A percentile compares a stretch with the other conserved stretches of the same genome.
phyloP scores from a whole-genome alignment of 2,113 vertebrate genomes.

The Mellivora capensis region DNA sequence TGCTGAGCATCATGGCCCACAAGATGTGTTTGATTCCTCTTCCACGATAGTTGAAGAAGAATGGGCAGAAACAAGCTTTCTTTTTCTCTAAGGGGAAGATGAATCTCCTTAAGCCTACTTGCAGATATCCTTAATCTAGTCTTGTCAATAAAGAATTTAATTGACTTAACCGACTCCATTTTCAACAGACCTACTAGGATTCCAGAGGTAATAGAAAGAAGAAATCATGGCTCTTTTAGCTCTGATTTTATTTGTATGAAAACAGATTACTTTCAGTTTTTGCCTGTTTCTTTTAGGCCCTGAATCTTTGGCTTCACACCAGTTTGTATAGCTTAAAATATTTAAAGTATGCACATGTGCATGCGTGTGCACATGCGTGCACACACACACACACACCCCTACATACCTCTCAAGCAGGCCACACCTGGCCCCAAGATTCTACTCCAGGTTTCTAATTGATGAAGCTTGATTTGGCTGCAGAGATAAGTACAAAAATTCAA shows the following conservation, averaged over 20 bases:
- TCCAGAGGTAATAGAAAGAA: background rate
- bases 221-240: background rate
- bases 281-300: background rate
- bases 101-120: background rate
- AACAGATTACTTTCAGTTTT: background rate
- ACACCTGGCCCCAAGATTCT: background rate
- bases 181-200: background rate
- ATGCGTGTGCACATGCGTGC: no score
- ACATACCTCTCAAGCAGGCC: background rate
- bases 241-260: background rate
- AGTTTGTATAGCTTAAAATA: background rate
- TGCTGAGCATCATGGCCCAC: background rate
- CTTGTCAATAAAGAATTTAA: slow-evolving; percentile 23
- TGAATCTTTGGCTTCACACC: background rate
- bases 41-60: background rate
- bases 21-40: background rate
- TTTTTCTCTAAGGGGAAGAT: background rate
- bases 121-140: background rate
- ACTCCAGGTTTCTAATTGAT: background rate
- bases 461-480: background rate
- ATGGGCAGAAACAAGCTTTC: background rate
- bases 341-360: background rate
- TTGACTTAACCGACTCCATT: background rate
- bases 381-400: background rate
- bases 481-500: background rate